Evolutionary conservation across 2,797 vertebrate genomes (phyloP).

Genomic region (Meriones psammophilus): DNA sequence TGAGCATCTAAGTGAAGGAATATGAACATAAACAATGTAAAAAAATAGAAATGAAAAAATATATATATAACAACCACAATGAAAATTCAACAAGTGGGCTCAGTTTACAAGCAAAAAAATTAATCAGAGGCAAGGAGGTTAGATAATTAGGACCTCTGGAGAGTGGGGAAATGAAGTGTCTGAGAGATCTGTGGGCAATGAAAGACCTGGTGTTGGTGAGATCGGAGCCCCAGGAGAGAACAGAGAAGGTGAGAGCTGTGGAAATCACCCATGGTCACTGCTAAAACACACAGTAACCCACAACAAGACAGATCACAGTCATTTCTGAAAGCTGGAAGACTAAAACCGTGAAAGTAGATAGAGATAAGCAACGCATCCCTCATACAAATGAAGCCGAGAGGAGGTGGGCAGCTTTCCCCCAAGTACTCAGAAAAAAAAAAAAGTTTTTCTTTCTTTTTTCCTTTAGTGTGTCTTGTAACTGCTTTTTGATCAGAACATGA

Average conservation of each 20-base stretch:
- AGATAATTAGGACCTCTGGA: background rate
- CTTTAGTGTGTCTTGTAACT: background rate
- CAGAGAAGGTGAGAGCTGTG: background rate
- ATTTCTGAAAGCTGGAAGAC: slow-evolving; percentile 26
- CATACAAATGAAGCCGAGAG: background rate
- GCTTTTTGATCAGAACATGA: background rate
- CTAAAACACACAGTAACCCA: background rate
- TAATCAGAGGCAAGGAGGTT: background rate
- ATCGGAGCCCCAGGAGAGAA: background rate
- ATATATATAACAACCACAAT: background rate
- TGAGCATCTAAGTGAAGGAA: background rate
- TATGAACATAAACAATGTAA: background rate
- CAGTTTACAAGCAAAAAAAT: background rate
- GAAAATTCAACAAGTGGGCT: background rate
- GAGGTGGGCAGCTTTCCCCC: background rate
- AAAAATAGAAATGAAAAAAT: slow-evolving; percentile 4
- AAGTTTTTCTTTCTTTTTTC: background rate
- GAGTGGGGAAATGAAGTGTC: background rate
- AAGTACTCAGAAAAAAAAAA: background rate
- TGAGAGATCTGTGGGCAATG: background rate
- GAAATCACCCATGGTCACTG: background rate
- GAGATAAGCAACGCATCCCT: background rate
- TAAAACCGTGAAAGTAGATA: background rate
- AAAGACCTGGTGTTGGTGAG: background rate
- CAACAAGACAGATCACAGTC: background rate